phyloP scores from a whole-genome alignment of 2,888 invertebrate species.

The Eupithecia exiguata region DNA sequence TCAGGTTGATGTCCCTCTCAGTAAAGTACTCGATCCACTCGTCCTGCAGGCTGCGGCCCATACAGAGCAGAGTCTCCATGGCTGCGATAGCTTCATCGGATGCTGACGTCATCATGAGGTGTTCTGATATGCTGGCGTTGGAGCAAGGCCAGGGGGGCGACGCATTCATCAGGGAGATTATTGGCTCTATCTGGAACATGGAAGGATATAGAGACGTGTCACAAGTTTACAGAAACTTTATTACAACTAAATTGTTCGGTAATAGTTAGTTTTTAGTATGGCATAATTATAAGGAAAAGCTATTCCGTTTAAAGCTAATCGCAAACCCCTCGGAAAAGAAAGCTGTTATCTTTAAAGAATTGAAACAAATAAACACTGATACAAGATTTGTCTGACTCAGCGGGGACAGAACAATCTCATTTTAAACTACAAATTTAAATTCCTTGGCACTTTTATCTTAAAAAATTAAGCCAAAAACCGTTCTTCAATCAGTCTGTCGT shows the following conservation, averaged over 20 bases:
- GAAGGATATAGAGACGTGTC: not conserved
- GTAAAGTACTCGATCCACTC: slow-evolving; percentile 75
- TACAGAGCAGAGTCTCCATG: slow-evolving; percentile 77
- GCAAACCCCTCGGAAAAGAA: no score
- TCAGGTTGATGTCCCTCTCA: slow-evolving; percentile 50
- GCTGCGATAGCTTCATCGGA: slow-evolving; percentile 67
- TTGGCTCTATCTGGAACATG: slow-evolving; percentile 63
- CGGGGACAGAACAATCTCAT: not conserved
- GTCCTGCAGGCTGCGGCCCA: slow-evolving; percentile 61
- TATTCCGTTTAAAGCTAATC: not conserved
- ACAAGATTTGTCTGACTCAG: not conserved
- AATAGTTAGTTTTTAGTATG: no score
- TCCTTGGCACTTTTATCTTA: not conserved
- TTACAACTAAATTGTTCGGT: not conserved
- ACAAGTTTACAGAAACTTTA: not conserved
- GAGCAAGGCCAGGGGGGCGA: slow-evolving; percentile 81
- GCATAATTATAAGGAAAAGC: not conserved
- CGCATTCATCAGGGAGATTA: slow-evolving; percentile 70
- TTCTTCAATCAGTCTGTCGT: no score
- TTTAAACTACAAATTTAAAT: not conserved
- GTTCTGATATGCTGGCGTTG: slow-evolving; percentile 61
- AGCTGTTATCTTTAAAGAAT: no score
- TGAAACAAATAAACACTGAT: no score
- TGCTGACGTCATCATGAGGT: slow-evolving; percentile 57
- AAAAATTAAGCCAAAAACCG: not conserved